phyloP scores from a whole-genome alignment of 2,888 invertebrate species.

The Epistrophella euchroma region DNA sequence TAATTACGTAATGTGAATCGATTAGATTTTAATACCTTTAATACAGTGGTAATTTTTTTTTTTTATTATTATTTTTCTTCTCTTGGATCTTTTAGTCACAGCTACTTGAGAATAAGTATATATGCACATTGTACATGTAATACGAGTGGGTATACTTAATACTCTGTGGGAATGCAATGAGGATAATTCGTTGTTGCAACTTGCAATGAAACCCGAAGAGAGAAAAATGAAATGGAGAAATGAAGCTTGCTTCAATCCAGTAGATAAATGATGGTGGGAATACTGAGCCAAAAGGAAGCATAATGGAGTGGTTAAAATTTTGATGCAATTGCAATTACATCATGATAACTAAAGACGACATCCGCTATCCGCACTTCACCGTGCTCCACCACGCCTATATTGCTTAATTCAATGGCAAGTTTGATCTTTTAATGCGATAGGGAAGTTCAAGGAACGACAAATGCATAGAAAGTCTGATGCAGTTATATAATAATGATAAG shows the following conservation, averaged over 20 bases:
- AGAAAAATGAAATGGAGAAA: neutral
- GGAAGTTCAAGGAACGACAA: conserved; percentile 31
- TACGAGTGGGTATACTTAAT: neutral
- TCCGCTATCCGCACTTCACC: neutral
- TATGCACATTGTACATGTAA: neutral
- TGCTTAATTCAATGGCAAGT: neutral
- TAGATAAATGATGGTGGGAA: conserved; percentile 17
- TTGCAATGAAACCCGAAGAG: neutral
- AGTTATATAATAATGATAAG: conserved; percentile 2
- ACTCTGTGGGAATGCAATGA: conserved; percentile 1
- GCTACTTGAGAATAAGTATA: conserved; percentile 14
- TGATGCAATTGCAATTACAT: conserved; percentile 39
- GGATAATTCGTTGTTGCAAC: conserved; percentile 38
- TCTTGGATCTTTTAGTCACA: neutral
- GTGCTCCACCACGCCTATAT: neutral
- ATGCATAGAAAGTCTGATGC: neutral
- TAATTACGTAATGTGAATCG: conserved; percentile 63
- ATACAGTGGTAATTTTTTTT: neutral
- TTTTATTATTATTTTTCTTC: neutral
- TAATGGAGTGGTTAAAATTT: conserved; percentile 45
- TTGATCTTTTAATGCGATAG: conserved; percentile 9
- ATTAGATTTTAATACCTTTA: conserved; percentile 64
- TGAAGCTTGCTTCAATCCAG: neutral
- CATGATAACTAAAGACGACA: conserved; percentile 18
- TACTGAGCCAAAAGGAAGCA: conserved; percentile 30